Base-by-base conservation (phyloP, 2,888 invertebrate species). In the Toxonevra muliebris region DNA sequence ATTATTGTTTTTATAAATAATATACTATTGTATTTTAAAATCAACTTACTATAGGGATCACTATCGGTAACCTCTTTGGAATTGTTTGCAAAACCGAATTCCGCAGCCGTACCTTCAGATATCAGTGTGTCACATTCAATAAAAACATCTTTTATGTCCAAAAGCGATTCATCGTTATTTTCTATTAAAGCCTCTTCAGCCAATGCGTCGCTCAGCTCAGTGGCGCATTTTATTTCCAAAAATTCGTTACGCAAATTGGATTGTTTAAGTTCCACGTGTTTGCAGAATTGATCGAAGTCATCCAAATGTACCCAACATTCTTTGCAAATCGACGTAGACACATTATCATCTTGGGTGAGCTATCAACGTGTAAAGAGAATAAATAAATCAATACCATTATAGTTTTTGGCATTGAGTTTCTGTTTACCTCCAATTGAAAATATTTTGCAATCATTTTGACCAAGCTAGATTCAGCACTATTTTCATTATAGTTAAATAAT, bases 381-480 rank as follows among this genome's bases (percentile, higher is more conserved):
- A 30, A 30, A 30, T 30, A 30, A 30, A 30, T 30, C 30, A 30
- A 30, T 30, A 30, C 30, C 7, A 30, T 7, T 30, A 30, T 30
- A 30, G 30, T 4, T 4, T 30, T 30, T 4, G 30, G 30, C 30
- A 7, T 77, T 77, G 77, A 50, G 0, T 17, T 10, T 40, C 54
- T 64, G 68, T 70, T 69, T 63, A 77, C 79, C 71, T 79, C 79
- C 50, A 79, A 70, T 43, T 78, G 77, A 41, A 79, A 69, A 62
- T 78, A 80, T 54, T 80, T 79, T 58, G 78, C 75, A 66, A 79
- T 80, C 68, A 80, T 75, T 66, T 79, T 79, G n/a, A 77, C 74
- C 53, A 79, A 61, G n/a, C 76, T 68, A 9, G 76, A 73, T 62
- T 78, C 78, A 40, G 74, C 30, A 55, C 76, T 67, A 15, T 76